These are phyloP conservation scores for Mareca strepera DNA, from an alignment of 2,797 vertebrate genomes.

Conservation along the genomic window DNA sequence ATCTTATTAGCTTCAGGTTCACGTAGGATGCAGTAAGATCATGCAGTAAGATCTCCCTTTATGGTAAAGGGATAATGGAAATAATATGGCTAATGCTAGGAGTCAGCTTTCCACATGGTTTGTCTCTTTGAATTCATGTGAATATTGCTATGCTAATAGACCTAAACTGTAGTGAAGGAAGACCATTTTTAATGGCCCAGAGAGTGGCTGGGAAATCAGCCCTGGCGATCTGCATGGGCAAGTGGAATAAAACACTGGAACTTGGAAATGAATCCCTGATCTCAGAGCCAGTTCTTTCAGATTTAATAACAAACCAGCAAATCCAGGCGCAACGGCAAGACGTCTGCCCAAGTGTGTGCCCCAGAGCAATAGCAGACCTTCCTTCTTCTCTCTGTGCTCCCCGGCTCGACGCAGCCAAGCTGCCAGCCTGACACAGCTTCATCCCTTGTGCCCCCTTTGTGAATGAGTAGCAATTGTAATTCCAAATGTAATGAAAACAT, in stretches of 20 bases:
- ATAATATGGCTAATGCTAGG: neutral
- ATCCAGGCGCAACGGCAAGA: neutral
- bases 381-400: fast-evolving
- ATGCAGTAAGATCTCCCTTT: neutral
- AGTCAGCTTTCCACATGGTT: neutral
- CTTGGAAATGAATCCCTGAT: neutral
- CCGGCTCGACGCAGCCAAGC: neutral
- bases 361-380: neutral
- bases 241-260: neutral
- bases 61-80: neutral
- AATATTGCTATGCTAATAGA: neutral
- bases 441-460: neutral
- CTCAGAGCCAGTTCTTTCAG: neutral
- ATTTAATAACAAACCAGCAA: neutral
- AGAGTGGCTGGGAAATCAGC: neutral
- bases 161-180: neutral
- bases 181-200: neutral
- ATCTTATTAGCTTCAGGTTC: neutral
- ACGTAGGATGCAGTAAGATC: neutral
- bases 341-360: neutral
- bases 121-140: neutral
- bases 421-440: neutral
- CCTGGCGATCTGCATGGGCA: neutral
- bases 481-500: neutral
- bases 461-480: neutral